Evolutionary conservation across 2,888 invertebrate genomes (phyloP).

Genomic region (Ennomos fuscantarius): DNA sequence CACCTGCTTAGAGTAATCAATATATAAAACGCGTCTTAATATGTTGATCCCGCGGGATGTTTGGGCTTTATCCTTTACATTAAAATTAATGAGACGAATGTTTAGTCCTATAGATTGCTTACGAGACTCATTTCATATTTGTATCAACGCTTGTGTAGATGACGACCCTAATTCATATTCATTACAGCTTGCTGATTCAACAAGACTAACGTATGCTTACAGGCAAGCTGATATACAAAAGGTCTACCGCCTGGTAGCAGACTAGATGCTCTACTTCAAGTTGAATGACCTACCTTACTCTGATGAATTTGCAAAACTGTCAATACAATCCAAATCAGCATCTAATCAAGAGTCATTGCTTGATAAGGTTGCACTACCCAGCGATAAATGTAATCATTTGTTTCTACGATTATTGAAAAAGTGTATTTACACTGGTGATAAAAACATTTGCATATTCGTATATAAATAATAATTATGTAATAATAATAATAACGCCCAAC

Average conservation of each 20-base stretch:
- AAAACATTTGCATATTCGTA: conserved; percentile 1
- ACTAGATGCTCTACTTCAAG: conserved; percentile 58
- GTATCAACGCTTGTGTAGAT: too few relatives aligned
- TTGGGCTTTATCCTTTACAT: too few relatives aligned
- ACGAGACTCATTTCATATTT: too few relatives aligned
- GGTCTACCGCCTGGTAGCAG: conserved; percentile 30
- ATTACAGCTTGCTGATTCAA: too few relatives aligned
- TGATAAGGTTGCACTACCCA: conserved; percentile 52
- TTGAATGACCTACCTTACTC: conserved; percentile 69
- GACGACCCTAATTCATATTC: too few relatives aligned
- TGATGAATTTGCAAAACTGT: conserved; percentile 58
- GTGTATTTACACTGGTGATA: conserved; percentile 23
- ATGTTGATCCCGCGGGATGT: too few relatives aligned
- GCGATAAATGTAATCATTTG: conserved; percentile 45
- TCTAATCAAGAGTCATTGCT: conserved; percentile 54
- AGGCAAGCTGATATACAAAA: not conserved
- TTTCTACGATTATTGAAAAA: conserved; percentile 36
- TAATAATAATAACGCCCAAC: too few relatives aligned
- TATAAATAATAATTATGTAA: too few relatives aligned
- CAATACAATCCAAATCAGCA: conserved; percentile 45
- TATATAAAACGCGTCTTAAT: too few relatives aligned
- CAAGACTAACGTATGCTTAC: not conserved
- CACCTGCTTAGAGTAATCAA: too few relatives aligned
- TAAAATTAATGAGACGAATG: too few relatives aligned
- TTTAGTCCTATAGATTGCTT: too few relatives aligned